Evolutionary conservation across 1,140 invertebrate species (phyloP), one percentile per base, ranked within the genome.

Genomic region (Episyrphus balteatus): DNA sequence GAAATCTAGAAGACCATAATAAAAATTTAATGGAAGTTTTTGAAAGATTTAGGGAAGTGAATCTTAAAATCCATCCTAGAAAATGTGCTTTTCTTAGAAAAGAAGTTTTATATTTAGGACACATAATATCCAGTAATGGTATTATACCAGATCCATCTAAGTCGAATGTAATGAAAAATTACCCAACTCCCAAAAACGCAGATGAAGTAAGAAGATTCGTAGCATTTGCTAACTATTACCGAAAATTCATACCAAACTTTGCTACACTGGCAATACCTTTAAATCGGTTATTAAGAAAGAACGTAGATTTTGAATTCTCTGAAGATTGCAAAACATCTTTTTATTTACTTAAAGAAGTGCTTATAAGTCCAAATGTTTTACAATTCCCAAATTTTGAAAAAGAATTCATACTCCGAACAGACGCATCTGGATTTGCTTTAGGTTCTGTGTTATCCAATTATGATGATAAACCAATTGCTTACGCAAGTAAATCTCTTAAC

Each of bases 51-150:
- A 26, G 21, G 21, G 21, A 26, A 26, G n/a, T 30, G 11, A 53
- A 55, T 33, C 45, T 55, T 47, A 54, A 54, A 49, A 15, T 45
- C 9, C 31, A 45, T 13, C 13, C 18, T 11, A 18, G 34, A 18
- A 45, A 45, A 37, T 36, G 44, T 32, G 34, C 44, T 31, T 61
- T 63, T 46, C 44, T 63, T 10, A 41, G 21, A 32, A 42, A 43
- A 40, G 57, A 58, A 58, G 50, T 56, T 14, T 26, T 12, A 14
- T 66, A 59, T 53, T 47, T 62, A 43, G 56, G 58, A 30, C 57
- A 62, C 45, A 42, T 58, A n/a, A 59, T 66, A n/a, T 54, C 57
- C 12, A 14, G 51, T 15, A 13, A 45, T 48, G 47, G 1, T 36
- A 50, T 33, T 9, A 30, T 12, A 34, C 44, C 44, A 6, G 43